phyloP scores from a whole-genome alignment of 2,797 vertebrate genomes.

The Poecilia gillii region DNA sequence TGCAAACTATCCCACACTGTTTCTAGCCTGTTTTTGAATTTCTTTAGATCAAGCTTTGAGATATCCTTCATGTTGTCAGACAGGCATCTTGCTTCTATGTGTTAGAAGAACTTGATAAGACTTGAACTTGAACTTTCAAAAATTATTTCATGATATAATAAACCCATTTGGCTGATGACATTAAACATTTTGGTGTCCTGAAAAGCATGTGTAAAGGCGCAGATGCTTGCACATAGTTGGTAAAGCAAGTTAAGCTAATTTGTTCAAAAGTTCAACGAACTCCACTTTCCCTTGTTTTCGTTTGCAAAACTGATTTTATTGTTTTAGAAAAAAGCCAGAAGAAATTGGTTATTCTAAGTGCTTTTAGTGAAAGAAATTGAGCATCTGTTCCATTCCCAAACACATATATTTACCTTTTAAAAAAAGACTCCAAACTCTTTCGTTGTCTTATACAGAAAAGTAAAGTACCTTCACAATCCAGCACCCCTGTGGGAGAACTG shows the following conservation, averaged over 20 bases:
- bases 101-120: background rate
- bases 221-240: background rate
- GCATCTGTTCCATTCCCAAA: background rate
- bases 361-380: background rate
- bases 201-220: background rate
- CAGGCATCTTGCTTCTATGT: background rate
- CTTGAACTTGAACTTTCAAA: background rate
- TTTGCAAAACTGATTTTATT: background rate
- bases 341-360: background rate
- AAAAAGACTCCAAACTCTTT: background rate
- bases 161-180: background rate
- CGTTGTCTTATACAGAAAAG: slow-evolving; percentile 25
- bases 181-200: background rate
- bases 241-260: background rate
- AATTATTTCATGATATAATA: background rate
- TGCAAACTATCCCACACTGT: background rate
- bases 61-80: background rate
- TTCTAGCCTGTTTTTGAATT: background rate
- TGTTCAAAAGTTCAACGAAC: background rate
- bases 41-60: background rate
- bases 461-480: slow-evolving; percentile 32
- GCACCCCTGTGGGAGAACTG: slow-evolving; percentile 65
- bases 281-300: background rate
- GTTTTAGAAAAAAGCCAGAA: background rate
- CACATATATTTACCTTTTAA: background rate